Evolutionary conservation across 2,797 vertebrate species (phyloP).

Genomic region (Amblyraja radiata): DNA sequence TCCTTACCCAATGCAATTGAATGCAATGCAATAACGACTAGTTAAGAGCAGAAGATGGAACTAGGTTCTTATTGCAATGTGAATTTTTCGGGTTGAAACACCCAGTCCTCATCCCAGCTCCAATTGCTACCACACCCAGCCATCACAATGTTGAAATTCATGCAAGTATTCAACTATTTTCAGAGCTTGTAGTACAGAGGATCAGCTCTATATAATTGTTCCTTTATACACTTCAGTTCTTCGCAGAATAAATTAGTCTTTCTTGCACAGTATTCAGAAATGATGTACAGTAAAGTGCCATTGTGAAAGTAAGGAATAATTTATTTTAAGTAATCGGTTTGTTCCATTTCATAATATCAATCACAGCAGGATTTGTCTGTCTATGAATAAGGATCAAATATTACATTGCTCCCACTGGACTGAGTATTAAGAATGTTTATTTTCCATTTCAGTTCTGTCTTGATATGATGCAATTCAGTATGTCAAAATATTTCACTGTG

Average conservation of each 20-base stretch:
- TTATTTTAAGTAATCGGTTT: not conserved
- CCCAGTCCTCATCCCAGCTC: too few species aligned
- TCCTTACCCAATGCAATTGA: too few species aligned
- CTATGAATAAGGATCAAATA: not conserved
- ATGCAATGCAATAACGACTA: too few species aligned
- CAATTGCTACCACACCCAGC: too few species aligned
- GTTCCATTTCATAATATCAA: not conserved
- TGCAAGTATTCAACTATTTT: not conserved
- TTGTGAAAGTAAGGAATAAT: not conserved
- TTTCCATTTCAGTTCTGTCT: not conserved
- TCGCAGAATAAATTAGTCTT: not conserved
- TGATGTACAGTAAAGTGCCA: not conserved
- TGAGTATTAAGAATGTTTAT: not conserved
- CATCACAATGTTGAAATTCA: too few species aligned
- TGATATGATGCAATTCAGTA: not conserved
- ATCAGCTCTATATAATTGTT: not conserved
- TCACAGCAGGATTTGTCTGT: not conserved
- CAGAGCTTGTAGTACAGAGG: not conserved
- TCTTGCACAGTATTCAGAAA: not conserved
- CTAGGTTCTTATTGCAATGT: too few species aligned
- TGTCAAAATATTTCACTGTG: constrained; percentile 8
- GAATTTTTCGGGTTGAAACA: too few species aligned
- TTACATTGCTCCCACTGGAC: not conserved
- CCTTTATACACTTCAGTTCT: not conserved
- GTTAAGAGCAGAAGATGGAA: too few species aligned